These are phyloP conservation scores for Sminthopsis crassicaudata DNA, from an alignment of 2,113 vertebrate species.

Conservation along the genomic window DNA sequence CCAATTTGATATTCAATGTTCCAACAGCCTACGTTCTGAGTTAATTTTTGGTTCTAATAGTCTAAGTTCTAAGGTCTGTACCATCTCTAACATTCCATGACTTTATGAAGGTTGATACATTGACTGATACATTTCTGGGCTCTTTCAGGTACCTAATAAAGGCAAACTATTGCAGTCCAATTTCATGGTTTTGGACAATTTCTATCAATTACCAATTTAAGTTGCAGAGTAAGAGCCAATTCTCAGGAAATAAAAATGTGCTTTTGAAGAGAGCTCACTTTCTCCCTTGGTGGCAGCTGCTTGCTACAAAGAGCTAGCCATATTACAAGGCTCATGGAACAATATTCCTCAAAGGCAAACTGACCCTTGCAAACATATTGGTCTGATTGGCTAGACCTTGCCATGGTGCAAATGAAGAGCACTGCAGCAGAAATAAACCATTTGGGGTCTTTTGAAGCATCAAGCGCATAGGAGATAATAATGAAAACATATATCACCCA, in stretches of 20 bases:
- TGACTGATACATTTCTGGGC: background rate
- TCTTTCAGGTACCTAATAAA: conserved; percentile 34
- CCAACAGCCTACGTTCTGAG: background rate
- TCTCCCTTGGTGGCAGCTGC: conserved; percentile 38
- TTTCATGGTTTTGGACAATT: background rate
- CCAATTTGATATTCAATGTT: background rate
- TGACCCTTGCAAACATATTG: conserved; percentile 66
- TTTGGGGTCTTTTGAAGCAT: conserved; percentile 53
- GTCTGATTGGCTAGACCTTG: conserved; percentile 59
- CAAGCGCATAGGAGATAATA: conserved; percentile 72
- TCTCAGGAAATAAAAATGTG: conserved; percentile 37
- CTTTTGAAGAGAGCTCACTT: conserved; percentile 34
- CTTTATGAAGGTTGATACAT: background rate
- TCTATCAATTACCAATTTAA: conserved; percentile 11
- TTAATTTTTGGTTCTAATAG: background rate
- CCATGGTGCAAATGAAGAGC: conserved; percentile 65
- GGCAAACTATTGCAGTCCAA: conserved; percentile 15
- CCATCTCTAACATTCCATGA: background rate
- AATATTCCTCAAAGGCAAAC: conserved; percentile 63
- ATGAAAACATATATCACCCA: conserved; percentile 78
- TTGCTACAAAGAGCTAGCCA: conserved; percentile 55
- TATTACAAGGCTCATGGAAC: conserved; percentile 46
- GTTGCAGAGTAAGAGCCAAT: conserved; percentile 23
- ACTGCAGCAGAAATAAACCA: conserved; percentile 42
- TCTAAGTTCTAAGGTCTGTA: background rate